phyloP scores from a whole-genome alignment of 2,113 vertebrate genomes.

The Electrona antarctica region DNA sequence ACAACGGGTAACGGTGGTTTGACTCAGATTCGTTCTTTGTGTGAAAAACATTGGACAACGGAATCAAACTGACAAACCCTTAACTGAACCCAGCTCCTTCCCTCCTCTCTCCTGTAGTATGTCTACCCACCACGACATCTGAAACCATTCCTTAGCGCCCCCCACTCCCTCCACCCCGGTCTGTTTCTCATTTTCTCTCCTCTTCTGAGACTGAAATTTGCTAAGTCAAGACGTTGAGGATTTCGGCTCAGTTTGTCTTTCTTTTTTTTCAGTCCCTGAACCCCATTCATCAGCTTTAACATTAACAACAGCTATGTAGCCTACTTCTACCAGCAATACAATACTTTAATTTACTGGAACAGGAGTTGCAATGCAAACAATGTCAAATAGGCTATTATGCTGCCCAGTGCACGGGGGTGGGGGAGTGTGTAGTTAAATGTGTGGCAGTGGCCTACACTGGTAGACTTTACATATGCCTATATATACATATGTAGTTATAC shows the following conservation, averaged over 20 bases:
- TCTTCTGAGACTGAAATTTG: conserved; percentile 66
- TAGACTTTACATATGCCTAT: too few species aligned
- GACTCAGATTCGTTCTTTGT: conserved; percentile 36
- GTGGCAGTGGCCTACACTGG: too few species aligned
- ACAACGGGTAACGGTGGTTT: too few species aligned
- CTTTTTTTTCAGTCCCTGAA: conserved; percentile 18
- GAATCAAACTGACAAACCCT: conserved; percentile 35
- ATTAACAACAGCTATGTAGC: too few species aligned
- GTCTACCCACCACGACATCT: conserved; percentile 61
- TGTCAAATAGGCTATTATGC: neutral
- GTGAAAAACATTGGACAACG: conserved; percentile 30
- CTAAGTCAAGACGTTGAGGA: conserved; percentile 64
- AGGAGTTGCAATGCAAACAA: conserved; percentile 1
- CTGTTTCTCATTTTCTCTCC: conserved; percentile 72
- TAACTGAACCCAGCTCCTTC: conserved; percentile 20
- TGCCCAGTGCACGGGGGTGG: too few species aligned
- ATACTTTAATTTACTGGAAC: neutral
- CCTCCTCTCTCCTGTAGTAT: conserved; percentile 54
- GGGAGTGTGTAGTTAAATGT: too few species aligned
- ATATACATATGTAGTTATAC: too few species aligned
- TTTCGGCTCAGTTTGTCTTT: conserved; percentile 47
- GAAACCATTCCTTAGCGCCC: conserved; percentile 61
- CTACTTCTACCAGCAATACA: neutral
- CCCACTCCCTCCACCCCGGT: conserved; percentile 52
- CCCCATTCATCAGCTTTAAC: too few species aligned